Evolutionary conservation across 2,888 invertebrate genomes (phyloP).

Genomic region (Boloria euphrosyne): DNA sequence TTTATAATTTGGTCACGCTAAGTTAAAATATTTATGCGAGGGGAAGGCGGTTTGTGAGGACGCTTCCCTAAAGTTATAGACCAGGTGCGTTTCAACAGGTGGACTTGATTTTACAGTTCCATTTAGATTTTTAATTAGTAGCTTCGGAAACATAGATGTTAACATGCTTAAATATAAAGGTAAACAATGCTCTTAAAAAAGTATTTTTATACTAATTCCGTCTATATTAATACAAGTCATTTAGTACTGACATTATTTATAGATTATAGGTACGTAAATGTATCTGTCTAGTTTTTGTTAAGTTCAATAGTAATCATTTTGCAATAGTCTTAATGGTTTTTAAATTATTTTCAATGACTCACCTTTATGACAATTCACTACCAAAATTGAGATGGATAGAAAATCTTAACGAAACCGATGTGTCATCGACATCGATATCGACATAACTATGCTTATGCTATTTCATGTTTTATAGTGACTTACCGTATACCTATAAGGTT

Average conservation of each 20-base stretch:
- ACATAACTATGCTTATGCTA: background rate
- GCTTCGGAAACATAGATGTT: constrained; percentile 30
- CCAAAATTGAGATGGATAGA: constrained; percentile 30
- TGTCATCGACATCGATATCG: constrained; percentile 59
- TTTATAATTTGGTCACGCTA: constrained; percentile 52
- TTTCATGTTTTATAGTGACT: background rate
- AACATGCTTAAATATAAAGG: background rate
- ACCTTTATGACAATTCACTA: constrained; percentile 30
- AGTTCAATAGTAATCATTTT: constrained; percentile 14
- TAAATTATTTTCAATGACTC: constrained; percentile 38
- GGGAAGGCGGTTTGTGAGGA: constrained; percentile 57
- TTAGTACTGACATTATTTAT: too few relatives aligned
- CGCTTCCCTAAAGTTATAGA: constrained; percentile 50
- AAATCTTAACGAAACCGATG: constrained; percentile 48
- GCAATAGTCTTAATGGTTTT: constrained; percentile 36
- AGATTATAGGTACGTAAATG: too few relatives aligned
- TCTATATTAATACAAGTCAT: too few relatives aligned
- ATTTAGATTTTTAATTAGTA: constrained; percentile 36
- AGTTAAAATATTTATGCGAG: constrained; percentile 67
- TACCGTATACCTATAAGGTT: background rate
- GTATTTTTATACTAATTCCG: too few relatives aligned
- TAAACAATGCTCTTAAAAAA: too few relatives aligned
- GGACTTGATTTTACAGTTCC: constrained; percentile 48
- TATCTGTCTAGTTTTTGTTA: background rate
- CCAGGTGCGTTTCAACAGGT: constrained; percentile 77